Evolutionary conservation across 2,113 vertebrate species (phyloP).

Genomic region (Elgaria multicarinata): DNA sequence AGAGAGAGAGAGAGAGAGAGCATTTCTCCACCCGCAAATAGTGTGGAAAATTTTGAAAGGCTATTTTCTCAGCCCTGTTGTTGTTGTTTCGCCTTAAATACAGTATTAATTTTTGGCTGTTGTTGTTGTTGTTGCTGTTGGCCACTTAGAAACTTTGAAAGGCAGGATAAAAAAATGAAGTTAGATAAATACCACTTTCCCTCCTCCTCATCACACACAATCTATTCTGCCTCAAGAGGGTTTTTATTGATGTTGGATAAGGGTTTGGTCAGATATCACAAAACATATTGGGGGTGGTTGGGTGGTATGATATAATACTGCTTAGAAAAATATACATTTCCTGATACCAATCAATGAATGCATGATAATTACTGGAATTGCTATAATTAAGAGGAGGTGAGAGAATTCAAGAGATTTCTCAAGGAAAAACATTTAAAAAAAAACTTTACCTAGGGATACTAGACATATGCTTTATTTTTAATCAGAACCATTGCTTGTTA

Average conservation of each 20-base stretch:
- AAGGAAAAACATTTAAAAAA: not conserved
- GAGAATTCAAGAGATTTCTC: not conserved
- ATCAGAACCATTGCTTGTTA: not conserved
- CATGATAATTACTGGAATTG: not conserved
- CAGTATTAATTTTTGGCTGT: too few species aligned
- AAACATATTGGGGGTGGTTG: not conserved
- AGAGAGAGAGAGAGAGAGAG: too few species aligned
- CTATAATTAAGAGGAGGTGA: not conserved
- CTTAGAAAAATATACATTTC: not conserved
- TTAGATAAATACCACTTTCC: too few species aligned
- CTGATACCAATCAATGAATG: not conserved
- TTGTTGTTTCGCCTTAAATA: too few species aligned
- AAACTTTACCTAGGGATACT: not conserved
- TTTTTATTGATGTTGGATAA: not conserved
- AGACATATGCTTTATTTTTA: not conserved
- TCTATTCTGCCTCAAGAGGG: not conserved
- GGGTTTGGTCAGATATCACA: not conserved
- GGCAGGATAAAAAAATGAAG: too few species aligned
- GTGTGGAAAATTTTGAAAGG: too few species aligned
- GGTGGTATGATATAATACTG: not conserved
- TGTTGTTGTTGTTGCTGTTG: too few species aligned
- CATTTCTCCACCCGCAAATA: too few species aligned
- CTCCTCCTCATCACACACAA: too few species aligned
- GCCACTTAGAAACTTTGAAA: too few species aligned
- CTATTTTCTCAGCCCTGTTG: too few species aligned